Conservation (phyloP, 1,140 invertebrate genomes). For the Pogonognathellus flavescens region DNA sequence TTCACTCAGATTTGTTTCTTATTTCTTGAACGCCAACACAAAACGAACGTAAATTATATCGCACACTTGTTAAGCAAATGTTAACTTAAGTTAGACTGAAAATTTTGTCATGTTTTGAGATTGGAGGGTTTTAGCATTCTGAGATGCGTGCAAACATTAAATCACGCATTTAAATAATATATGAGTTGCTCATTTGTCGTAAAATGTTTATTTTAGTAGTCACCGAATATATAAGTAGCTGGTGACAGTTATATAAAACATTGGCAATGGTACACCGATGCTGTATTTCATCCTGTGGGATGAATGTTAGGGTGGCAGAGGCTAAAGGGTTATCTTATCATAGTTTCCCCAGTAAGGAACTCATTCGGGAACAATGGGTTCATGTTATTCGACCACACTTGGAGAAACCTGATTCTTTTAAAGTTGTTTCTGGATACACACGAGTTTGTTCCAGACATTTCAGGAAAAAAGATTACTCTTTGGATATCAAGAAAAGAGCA, state of each 20-base stretch:
- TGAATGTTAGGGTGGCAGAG: slow-evolving; percentile 63
- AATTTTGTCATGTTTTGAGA: neutral
- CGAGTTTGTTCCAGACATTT: slow-evolving; percentile 66
- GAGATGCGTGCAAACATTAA: too few relatives aligned
- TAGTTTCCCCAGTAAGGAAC: slow-evolving; percentile 63
- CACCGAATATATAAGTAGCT: neutral
- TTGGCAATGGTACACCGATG: slow-evolving; percentile 65
- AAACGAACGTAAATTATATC: too few relatives aligned
- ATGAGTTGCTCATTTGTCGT: too few relatives aligned
- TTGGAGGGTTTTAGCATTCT: too few relatives aligned
- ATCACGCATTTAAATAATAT: too few relatives aligned
- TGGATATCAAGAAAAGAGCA: slow-evolving; percentile 65
- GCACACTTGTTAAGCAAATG: too few relatives aligned
- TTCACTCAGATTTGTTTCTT: neutral
- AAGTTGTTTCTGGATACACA: slow-evolving; percentile 64
- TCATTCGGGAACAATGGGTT: slow-evolving; percentile 63
- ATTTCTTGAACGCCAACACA: too few relatives aligned
- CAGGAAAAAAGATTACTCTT: slow-evolving; percentile 64
- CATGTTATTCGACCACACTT: slow-evolving; percentile 65
- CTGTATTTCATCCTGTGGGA: slow-evolving; percentile 65
- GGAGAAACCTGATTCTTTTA: slow-evolving; percentile 64
- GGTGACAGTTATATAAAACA: neutral
- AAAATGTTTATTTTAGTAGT: too few relatives aligned
- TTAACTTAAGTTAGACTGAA: neutral
- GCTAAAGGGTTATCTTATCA: slow-evolving; percentile 66